Base-by-base conservation (phyloP, 2,113 vertebrate species). In the Antechinus flavipes region DNA sequence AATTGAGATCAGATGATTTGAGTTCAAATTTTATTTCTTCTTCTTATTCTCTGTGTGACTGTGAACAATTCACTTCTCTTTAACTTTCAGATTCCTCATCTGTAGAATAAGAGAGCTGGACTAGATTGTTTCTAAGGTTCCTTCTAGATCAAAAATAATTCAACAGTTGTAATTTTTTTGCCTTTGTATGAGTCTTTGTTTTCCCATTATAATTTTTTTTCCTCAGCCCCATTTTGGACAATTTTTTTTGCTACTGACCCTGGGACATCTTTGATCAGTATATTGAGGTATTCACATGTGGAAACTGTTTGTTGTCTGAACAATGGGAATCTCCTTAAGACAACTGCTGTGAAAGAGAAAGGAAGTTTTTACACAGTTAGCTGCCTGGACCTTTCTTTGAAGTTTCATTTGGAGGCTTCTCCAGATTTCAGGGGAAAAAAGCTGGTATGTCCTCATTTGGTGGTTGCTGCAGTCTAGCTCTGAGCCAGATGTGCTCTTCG, bases 291-390 rank as follows among this genome's bases (percentile, higher is more conserved):
- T 76, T 1, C 22, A 56, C 89, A n/a, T 30, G 0, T 30, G 19
- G 76, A 42, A 93, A 25, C 8, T 94, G 11, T 90, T 91, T 93
- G 35, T 90, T 91, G 16, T 90, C n/a, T 47, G 84, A 94, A 94
- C 49, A 49, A 35, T 84, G 68, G 84, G 96, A 94, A 2, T 30
- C 50, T 27, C 90, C 68, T 84, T 42, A 84, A 42, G 68, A 42
- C n/a, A 42, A 42, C n/a, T 42, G 6, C n/a, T 42, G 35, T 47
- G 90, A 55, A 76, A 6, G 9, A 76, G 92, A 91, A 92, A 61
- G 50, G 54, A 19, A 50, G 5, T 46, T 84, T 84, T 42, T 24
- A 53, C 76, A 22, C 4, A 46, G 53, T 52, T 42, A 56, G 76
- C 35, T 30, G 35, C 55, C 54, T 76, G 22, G 53, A 42, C 35